Base-by-base conservation (phyloP, 2,888 invertebrate genomes). In the Pristionchus exspectatus region DNA sequence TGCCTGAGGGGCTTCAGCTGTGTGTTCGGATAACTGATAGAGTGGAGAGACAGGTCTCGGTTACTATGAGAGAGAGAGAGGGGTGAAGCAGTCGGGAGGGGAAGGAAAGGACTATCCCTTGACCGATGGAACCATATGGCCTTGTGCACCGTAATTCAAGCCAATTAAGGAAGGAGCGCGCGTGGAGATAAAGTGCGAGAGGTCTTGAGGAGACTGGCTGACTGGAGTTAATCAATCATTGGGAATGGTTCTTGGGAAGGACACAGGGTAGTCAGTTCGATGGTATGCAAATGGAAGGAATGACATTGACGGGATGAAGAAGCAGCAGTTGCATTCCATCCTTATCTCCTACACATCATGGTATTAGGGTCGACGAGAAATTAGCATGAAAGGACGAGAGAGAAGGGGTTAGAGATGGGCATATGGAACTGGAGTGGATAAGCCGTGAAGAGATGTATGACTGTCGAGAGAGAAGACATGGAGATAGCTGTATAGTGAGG, bases 111-210 rank as follows among this genome's bases (percentile, higher is more conserved):
- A 50, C 81, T 81, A 81, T 81, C 81, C 81, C 81, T 27, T 24
- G 14, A 33, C 56, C 24, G 54, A n/a, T 21, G 30, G 30, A 30
- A 38, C 87, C 87, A 88, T 88, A 88, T 88, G 87, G 72, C 87
- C 87, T 88, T 88, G 87, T 63, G 72, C 87, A 54, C 87, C 24
- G 87, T 88, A 88, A 88, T 88, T 74, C 87, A 88, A 88, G 87
- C 87, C 87, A 88, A 88, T 88, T 88, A 88, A 88, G 56, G 2
- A 38, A 38, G 33, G n/a, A 86, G n/a, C 3, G 69, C 66, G 87
- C 69, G 66, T 38, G 50, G 54, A 87, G 87, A 87, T 87, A 74
- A 88, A 74, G 87, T 88, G 74, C 44, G 30, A 87, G 69, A 44
- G 84, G 30, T 27, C 83, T 27, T 44, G 84, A 38, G 56, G 84